Conservation (phyloP, 2,113 vertebrate genomes). For the Vidua chalybeata region DNA sequence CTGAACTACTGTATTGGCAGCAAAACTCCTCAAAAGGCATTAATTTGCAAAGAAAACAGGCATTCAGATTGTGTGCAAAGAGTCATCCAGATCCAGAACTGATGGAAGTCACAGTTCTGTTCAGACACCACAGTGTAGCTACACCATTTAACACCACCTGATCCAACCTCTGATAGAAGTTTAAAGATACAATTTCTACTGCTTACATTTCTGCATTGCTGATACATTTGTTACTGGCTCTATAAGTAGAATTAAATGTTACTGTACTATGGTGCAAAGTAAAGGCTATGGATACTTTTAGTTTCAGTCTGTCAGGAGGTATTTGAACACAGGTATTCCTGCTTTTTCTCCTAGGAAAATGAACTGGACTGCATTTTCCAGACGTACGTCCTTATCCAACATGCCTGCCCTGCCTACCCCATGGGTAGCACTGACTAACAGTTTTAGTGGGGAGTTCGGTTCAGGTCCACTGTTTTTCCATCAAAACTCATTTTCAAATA, state of each 20-base stretch:
- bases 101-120: not conserved
- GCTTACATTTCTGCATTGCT: not conserved
- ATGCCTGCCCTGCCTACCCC: not conserved
- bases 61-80: not conserved
- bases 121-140: not conserved
- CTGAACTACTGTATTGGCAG: not conserved
- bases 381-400: fast-evolving
- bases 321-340: not conserved
- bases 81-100: not conserved
- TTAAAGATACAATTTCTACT: not conserved
- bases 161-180: not conserved
- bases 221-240: not conserved
- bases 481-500: not conserved
- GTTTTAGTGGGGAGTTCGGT: not conserved
- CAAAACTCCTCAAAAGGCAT: not conserved
- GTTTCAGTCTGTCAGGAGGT: not conserved
- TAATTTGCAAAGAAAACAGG: not conserved
- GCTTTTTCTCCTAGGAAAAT: not conserved
- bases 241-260: not conserved
- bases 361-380: not conserved
- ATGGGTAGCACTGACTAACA: not conserved
- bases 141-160: not conserved
- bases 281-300: not conserved
- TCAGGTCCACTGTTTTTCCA: not conserved
- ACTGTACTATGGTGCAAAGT: not conserved